Evolutionary conservation across 1,140 invertebrate genomes (phyloP), one percentile per base, ranked within the genome.

Genomic region (Calephelis virginiensis): DNA sequence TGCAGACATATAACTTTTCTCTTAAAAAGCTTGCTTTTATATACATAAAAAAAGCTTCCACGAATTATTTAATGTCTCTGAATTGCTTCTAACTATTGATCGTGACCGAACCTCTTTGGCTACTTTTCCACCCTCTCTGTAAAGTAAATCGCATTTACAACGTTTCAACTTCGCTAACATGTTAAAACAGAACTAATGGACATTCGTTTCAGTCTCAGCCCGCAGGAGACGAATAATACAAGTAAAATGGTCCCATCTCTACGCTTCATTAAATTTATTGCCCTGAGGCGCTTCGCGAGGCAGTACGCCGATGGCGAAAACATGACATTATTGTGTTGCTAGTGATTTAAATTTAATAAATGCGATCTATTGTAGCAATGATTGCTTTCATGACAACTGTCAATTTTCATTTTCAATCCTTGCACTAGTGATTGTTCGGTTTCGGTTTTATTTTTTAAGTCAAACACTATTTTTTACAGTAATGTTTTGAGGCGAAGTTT

Each of bases 151-250:
- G 89, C 82, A 91, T 91, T 91, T 91, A 87, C 86, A 86, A 88
- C 85, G 85, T 89, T 89, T 91, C 89, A 91, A 89, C 86, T 81
- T 89, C 86, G 86, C 86, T 91, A 91, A 91, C 89, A 91, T 89
- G 89, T 91, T 91, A 91, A 91, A 91, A 91, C 86, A 91, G 89
- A 91, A 91, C 89, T 91, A 91, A 91, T 91, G 89, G 89, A 91
- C 89, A 91, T 91, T 91, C 89, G 89, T 82, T 91, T 80, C 86
- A 88, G 89, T 89, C 86, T 84, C 79, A 89, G 86, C 81, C 86
- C 85, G 82, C 89, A 91, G 78, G 89, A 91, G 89, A 91, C 85
- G 89, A 91, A 91, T 91, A 91, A 91, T 91, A 89, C 85, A 87
- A 89, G 86, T 91, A 91, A 91, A 91, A 91, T 91, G 86, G 86